These are phyloP conservation scores for Leucosticte australis DNA, from an alignment of 2,113 vertebrate species.

Conservation along the genomic window DNA sequence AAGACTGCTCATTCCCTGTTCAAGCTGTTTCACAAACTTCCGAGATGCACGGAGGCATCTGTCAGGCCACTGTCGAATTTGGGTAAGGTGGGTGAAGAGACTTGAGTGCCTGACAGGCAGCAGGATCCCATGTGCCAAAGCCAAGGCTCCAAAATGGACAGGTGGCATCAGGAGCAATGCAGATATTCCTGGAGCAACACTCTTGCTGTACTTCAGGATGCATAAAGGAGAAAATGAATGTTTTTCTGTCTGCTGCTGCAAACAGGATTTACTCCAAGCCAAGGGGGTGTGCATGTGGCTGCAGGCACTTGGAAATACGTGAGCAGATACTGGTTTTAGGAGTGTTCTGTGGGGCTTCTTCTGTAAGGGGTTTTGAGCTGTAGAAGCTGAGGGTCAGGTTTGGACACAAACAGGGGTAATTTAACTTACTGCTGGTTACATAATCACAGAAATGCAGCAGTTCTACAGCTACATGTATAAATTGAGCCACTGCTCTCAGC, in stretches of 20 bases:
- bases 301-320: neutral
- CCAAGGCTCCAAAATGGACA: neutral
- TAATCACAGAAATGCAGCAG: neutral
- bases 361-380: neutral
- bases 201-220: neutral
- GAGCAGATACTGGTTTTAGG: neutral
- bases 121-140: accelerated
- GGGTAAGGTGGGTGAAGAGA: too few species aligned
- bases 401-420: neutral
- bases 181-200: neutral
- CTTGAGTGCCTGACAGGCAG: neutral
- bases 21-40: accelerated
- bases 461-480: neutral
- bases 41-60: accelerated
- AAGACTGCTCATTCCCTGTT: neutral
- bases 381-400: neutral
- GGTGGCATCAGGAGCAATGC: neutral
- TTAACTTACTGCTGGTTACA: neutral
- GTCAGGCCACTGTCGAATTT: neutral
- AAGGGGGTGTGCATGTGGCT: neutral
- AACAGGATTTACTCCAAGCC: neutral
- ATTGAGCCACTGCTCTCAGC: neutral
- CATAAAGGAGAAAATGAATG: neutral
- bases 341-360: neutral
- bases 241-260: neutral